A percentile compares a stretch with the other conserved stretches of the same genome.
phyloP scores from a whole-genome alignment of 2,797 vertebrate species.

The Sebastes iracundus region DNA sequence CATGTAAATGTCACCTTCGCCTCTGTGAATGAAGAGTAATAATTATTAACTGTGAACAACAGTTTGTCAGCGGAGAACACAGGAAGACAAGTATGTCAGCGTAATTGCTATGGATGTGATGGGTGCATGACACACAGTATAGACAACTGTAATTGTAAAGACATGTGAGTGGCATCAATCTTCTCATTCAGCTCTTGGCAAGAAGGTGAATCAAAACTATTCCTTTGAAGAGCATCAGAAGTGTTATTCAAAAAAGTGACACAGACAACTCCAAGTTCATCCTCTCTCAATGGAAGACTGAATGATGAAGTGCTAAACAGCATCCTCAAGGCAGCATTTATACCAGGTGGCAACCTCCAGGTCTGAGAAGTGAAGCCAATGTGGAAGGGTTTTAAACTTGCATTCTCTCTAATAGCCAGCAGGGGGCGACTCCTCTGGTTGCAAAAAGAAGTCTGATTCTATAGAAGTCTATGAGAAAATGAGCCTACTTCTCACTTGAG shows the following conservation, averaged over 20 bases:
- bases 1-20: not conserved
- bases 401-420: not conserved
- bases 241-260: not conserved
- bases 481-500: accelerated
- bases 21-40: not conserved
- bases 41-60: conserved; percentile 17
- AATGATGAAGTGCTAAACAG: conserved; percentile 1
- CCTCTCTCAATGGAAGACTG: not conserved
- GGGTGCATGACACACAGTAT: not conserved
- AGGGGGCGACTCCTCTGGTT: not conserved
- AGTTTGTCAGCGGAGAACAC: not conserved
- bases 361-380: not conserved
- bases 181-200: not conserved
- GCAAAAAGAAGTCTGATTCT: too few relatives aligned
- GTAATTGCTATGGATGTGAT: not conserved
- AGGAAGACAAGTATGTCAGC: not conserved
- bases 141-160: not conserved
- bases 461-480: not conserved
- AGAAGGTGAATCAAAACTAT: not conserved
- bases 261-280: not conserved
- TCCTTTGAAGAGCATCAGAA: not conserved
- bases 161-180: not conserved
- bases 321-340: conserved; percentile 5
- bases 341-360: not conserved
- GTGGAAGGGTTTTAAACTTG: accelerated